Evolutionary conservation across 2,113 vertebrate species (phyloP), one percentile per base, ranked within the genome.

Genomic region (Pungitius pungitius): DNA sequence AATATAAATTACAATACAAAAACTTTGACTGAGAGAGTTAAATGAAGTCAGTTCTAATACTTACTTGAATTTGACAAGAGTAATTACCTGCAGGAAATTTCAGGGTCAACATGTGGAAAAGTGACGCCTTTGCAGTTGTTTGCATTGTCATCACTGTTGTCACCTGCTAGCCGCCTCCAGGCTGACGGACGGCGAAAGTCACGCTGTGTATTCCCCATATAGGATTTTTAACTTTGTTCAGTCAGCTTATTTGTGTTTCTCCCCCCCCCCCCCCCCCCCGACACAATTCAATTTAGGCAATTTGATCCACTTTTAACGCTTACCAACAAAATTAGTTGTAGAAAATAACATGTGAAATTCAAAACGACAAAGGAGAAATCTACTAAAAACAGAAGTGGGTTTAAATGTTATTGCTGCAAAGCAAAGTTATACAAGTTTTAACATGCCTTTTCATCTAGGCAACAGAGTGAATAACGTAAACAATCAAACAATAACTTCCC

Each of bases 401-500:
- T 51, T 51, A 54, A 54, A 10, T 73, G 65, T 65, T 35, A 7
- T 7, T 35, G 33, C 33, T 35, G 33, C 33, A 4, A 1, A 35
- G 3, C 3, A 30, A 35, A 35, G 33, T 35, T 35, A 35, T 35
- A 7, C 5, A 6, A 5, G 33, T 35, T 52, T 47, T 30, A 68
- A 71, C 24, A 26, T 17, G 51, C n/a, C 20, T 61, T 75, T 72
- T 39, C 37, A 35, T 15, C 45, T 12, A 6, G 20, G 35, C 40
- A 47, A 68, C 65, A 57, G 26, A 33, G 43, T 27, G 65, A 60
- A 20, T 37, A 35, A 35, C 33, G 6, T 30, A 35, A 35, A 35
- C 33, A 30, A 7, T 30, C 51, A 10, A 27, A 62, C 52, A 78
- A 70, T 12, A 17, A 78, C 40, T 56, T 77, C 24, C 27, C 59